Evolutionary conservation across 2,113 vertebrate genomes (phyloP).

Genomic region (Pycnonotus jocosus): DNA sequence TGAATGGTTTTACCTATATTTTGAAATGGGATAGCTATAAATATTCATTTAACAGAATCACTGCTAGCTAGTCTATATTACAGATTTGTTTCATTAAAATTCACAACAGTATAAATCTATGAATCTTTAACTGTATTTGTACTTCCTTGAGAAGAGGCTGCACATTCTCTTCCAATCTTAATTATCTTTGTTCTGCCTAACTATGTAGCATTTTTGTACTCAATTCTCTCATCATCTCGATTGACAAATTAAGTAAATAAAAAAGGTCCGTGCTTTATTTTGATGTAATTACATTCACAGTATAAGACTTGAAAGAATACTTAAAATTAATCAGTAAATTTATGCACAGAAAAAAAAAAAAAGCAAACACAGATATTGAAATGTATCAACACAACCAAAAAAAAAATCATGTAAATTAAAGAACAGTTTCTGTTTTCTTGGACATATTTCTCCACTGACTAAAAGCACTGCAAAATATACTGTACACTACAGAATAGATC

Average conservation of each 20-base stretch:
- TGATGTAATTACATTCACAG: constrained; percentile 57
- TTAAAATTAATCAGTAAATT: constrained; percentile 60
- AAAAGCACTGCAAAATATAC: neutral
- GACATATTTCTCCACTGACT: neutral
- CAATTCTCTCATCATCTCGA: constrained; percentile 2
- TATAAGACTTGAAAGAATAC: constrained; percentile 34
- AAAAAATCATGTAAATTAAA: neutral
- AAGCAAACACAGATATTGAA: constrained; percentile 31
- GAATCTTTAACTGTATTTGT: constrained; percentile 53
- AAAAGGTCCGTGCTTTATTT: constrained; percentile 37
- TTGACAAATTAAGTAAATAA: constrained; percentile 64
- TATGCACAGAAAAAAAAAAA: neutral
- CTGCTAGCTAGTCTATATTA: neutral
- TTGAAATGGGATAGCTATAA: constrained; percentile 43
- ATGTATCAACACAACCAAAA: neutral
- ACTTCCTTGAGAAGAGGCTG: constrained; percentile 25
- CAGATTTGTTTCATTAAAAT: constrained; percentile 59
- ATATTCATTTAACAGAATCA: constrained; percentile 11
- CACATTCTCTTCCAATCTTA: constrained; percentile 28
- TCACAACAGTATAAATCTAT: constrained; percentile 56
- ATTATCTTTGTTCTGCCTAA: constrained; percentile 60
- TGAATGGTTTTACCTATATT: constrained; percentile 40
- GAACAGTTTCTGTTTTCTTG: neutral
- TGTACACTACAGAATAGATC: constrained; percentile 19
- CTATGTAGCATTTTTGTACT: constrained; percentile 41